A percentile compares a stretch with the other conserved stretches of the same genome.
Conservation (phyloP, 2,888 invertebrate genomes). For the Lasioglossum leucozonium region DNA sequence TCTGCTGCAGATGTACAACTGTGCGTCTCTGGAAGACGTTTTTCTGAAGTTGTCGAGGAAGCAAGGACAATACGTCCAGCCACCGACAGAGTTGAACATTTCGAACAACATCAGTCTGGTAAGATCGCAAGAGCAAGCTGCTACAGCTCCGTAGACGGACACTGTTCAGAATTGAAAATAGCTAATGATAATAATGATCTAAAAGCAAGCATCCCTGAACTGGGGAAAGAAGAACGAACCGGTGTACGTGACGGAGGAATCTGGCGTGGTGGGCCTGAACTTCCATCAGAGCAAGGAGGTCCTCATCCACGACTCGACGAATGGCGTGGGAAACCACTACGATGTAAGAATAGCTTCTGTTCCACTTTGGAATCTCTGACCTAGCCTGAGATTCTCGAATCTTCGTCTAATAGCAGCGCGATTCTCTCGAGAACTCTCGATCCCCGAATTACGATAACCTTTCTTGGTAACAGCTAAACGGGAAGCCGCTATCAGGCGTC, state of each 20-base stretch:
- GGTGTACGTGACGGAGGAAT: constrained; percentile 93
- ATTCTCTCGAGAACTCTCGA: neutral
- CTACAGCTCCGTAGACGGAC: neutral
- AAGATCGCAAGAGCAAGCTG: constrained; percentile 58
- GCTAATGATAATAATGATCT: neutral
- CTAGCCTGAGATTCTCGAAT: neutral
- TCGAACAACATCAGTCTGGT: constrained; percentile 91
- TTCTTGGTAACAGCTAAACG: constrained; percentile 77
- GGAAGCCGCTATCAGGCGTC: constrained; percentile 78
- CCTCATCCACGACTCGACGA: constrained; percentile 90
- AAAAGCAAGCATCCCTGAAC: constrained; percentile 89
- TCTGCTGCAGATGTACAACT: constrained; percentile 93
- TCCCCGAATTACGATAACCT: neutral
- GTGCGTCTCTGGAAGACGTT: constrained; percentile 94
- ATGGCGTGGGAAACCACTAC: constrained; percentile 87
- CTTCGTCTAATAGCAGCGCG: neutral
- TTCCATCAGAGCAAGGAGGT: constrained; percentile 97
- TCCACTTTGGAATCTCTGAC: neutral
- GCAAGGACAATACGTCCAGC: constrained; percentile 85
- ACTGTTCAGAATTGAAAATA: neutral
- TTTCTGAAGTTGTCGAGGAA: constrained; percentile 95
- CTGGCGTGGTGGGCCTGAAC: constrained; percentile 94
- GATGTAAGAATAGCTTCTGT: constrained; percentile 85
- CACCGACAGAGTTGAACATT: constrained; percentile 87
- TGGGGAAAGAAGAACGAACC: constrained; percentile 93